Conservation (phyloP, 2,797 vertebrate species). For the Melanotaenia parkinsoni region DNA sequence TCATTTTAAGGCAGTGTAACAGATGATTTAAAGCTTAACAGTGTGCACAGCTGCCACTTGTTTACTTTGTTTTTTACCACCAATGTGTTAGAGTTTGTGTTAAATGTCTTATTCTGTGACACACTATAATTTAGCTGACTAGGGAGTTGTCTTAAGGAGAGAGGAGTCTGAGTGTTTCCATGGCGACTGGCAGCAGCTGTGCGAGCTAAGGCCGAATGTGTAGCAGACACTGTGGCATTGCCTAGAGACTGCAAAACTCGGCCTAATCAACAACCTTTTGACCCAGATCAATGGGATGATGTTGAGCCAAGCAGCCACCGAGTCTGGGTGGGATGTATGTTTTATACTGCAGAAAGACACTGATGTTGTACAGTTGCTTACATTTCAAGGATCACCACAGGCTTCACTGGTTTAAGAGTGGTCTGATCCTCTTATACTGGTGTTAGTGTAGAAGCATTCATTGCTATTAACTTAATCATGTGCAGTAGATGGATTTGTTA, state of each 20-base stretch:
- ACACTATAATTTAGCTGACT: conserved; percentile 74
- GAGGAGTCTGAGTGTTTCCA: conserved; percentile 79
- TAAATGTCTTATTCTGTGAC: conserved; percentile 42
- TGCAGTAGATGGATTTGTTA: conserved; percentile 43
- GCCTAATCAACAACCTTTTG: conserved; percentile 81
- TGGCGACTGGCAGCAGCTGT: conserved; percentile 81
- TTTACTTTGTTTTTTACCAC: conserved; percentile 15
- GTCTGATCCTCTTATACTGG: conserved; percentile 53
- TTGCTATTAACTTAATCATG: conserved; percentile 37
- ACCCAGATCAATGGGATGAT: conserved; percentile 78
- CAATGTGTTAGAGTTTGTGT: conserved; percentile 51
- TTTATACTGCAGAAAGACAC: conserved; percentile 4
- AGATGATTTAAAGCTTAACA: conserved; percentile 42
- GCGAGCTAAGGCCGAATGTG: conserved; percentile 65
- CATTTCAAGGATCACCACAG: conserved; percentile 40
- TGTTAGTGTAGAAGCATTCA: conserved; percentile 40
- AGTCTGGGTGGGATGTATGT: conserved; percentile 39
- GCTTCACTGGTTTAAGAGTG: conserved; percentile 30
- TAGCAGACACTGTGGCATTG: conserved; percentile 72
- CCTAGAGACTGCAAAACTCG: conserved; percentile 60
- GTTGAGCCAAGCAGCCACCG: conserved; percentile 52
- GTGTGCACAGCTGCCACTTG: conserved; percentile 11
- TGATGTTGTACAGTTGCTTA: conserved; percentile 26
- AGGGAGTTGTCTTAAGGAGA: conserved; percentile 65
- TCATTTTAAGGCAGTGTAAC: conserved; percentile 46